A percentile compares a stretch with the other conserved stretches of the same genome.
Conservation (phyloP, 2,888 invertebrate species). For the Octonoba sinensis region DNA sequence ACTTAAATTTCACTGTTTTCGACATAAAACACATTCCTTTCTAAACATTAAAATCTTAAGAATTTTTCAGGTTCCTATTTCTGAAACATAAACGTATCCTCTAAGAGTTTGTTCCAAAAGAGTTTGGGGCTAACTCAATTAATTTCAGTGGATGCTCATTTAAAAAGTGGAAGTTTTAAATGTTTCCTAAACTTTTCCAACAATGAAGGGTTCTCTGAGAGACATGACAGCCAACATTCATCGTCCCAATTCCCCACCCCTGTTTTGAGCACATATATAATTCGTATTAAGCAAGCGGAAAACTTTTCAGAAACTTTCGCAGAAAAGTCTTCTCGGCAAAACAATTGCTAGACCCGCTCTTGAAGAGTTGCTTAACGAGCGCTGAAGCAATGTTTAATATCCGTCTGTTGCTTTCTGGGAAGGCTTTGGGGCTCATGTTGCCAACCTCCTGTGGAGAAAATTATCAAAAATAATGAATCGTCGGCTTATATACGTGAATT, state of each 20-base stretch:
- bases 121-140: constrained; percentile 23
- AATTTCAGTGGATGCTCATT: constrained; percentile 27
- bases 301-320: constrained; percentile 55
- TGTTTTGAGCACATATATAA: constrained; percentile 28
- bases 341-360: constrained; percentile 47
- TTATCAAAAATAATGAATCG: constrained; percentile 63
- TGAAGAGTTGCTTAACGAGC: constrained; percentile 39
- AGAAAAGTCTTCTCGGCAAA: constrained; percentile 27
- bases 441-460: constrained; percentile 31
- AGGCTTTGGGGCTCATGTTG: neutral
- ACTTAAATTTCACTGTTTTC: no score
- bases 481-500: constrained; percentile 26
- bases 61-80: no score
- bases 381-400: constrained; percentile 26
- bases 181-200: constrained; percentile 48
- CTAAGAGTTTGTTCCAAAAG: no score
- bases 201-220: constrained; percentile 49
- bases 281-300: constrained; percentile 50
- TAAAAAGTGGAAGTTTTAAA: constrained; percentile 30
- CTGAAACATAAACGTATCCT: no score
- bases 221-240: constrained; percentile 49
- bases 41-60: no score
- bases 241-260: constrained; percentile 10
- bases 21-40: no score
- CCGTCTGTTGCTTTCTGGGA: constrained; percentile 33